Base-by-base conservation (phyloP, 1,140 invertebrate species). In the Marisa cornuarietis region DNA sequence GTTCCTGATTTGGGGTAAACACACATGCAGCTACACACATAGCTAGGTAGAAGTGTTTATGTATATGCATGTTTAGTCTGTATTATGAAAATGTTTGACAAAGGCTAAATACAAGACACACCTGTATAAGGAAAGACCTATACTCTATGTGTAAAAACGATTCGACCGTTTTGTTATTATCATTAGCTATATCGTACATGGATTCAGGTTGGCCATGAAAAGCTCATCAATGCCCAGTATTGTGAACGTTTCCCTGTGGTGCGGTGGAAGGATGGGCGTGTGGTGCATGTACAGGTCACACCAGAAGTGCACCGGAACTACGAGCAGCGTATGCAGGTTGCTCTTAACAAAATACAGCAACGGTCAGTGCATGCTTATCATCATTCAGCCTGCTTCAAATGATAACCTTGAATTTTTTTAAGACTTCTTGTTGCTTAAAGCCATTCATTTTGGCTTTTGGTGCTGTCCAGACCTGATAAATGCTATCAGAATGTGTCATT, bases 211-310 rank as follows among this genome's bases (percentile, higher is more conserved):
- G 77, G 79, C 1, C 74, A 82, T 9, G 82, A 84, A 49, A 89
- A 87, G 79, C 75, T 90, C 42, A 83, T 91, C 16, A 90, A 91
- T 86, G 91, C 91, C 5, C 87, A 83, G 76, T 91, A 91, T 83
- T 91, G 91, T 84, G 89, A 91, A 58, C 79, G 83, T 26, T 91
- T 91, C 78, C 90, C 90, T 54, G 87, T 91, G 71, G 89, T 91
- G 3, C 79, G 84, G 52, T 91, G 90, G 89, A 91, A 88, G 71
- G 88, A 91, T 75, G 91, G 91, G 14, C 80, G 82, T 58, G 84
- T 90, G 22, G 86, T 91, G 49, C 91, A 91, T 82, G 91, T 91
- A 13, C 89, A 90, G 24, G 90, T 91, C 1, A 90, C 90, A 54
- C 87, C 88, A 20, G 89, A 91, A 75, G 83, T 90, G 7, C 87